Base-by-base conservation (phyloP, 2,113 vertebrate genomes). In the Herpailurus yagouaroundi region DNA sequence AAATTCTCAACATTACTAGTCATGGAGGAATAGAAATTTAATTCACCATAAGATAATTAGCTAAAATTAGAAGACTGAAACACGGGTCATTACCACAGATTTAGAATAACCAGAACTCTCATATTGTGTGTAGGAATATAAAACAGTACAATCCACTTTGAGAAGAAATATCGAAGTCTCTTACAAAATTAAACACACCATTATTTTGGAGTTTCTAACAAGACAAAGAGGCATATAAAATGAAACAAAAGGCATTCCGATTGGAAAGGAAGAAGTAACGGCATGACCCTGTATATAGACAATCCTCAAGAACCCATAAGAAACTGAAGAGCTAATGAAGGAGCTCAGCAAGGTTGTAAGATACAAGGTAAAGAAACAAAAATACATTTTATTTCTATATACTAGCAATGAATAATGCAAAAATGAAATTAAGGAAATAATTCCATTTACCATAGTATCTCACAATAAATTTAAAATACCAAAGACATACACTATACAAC, bases 231-330 rank as follows among this genome's bases (percentile, higher is more conserved):
- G 64, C 19, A 55, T 60, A 38, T 77, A 64, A 89, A 82, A 89
- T 63, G 21, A 76, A 57, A 29, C 64, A 71, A 93, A 69, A 73
- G 41, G 12, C 31, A 80, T 79, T 55, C 6, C 92, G 25, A 83
- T 23, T 69, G 63, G 50, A 87, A 89, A 87, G 76, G 27, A 97
- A 81, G n/a, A 82, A 88, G 64, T n/a, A 80, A 89, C 60, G 45
- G 15, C 29, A 71, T n/a, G 38, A 86, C 63, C 41, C 63, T 69
- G 11, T 29, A 66, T 12, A n/a, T 1, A 87, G 79, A 52, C 64
- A 89, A 93, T 80, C 31, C 31, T 86, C 8, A 64, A n/a, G 55
- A 64, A 73, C 60, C 23, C 23, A 92, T 16, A 68, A 52, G 68
- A 83, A 76, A 55, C 18, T 38, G 18, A 79, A 82, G 15, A 57